Evolutionary conservation across 1,140 invertebrate species (phyloP).

Genomic region (Adelges cooleyi): DNA sequence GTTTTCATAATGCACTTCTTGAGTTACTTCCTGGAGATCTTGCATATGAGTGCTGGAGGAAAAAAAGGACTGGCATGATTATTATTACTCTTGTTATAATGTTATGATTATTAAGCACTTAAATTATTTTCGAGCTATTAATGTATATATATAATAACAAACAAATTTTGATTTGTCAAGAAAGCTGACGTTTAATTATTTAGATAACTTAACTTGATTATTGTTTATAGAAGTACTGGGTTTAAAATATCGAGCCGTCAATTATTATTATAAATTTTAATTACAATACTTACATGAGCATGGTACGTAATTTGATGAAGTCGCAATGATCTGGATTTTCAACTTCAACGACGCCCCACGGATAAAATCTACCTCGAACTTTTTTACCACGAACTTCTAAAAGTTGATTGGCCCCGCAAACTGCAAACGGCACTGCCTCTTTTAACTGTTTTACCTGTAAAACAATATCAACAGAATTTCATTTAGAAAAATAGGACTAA

Average conservation of each 20-base stretch:
- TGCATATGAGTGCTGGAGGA: slow-evolving; percentile 80
- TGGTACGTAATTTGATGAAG: slow-evolving; percentile 93
- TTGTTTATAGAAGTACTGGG: too few species aligned
- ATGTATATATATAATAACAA: too few species aligned
- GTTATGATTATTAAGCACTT: too few species aligned
- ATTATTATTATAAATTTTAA: neutral
- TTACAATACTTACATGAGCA: slow-evolving; percentile 66
- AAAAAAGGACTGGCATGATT: too few species aligned
- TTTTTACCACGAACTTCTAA: slow-evolving; percentile 81
- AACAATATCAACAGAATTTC: slow-evolving; percentile 19
- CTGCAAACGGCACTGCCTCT: slow-evolving; percentile 92
- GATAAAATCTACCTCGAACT: slow-evolving; percentile 85
- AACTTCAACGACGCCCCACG: slow-evolving; percentile 99
- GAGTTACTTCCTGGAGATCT: slow-evolving; percentile 88
- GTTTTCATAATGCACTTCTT: slow-evolving; percentile 94
- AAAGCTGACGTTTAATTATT: too few species aligned
- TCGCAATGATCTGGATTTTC: slow-evolving; percentile 98
- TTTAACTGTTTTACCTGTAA: slow-evolving; percentile 70
- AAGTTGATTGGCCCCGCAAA: slow-evolving; percentile 90
- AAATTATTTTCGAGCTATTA: too few species aligned
- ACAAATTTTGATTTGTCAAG: too few species aligned
- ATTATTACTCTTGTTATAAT: too few species aligned
- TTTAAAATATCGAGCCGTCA: too few species aligned
- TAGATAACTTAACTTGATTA: too few species aligned
- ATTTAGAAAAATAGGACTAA: neutral